Evolutionary conservation across 2,797 vertebrate species (phyloP).

Genomic region (Pangasius djambal): DNA sequence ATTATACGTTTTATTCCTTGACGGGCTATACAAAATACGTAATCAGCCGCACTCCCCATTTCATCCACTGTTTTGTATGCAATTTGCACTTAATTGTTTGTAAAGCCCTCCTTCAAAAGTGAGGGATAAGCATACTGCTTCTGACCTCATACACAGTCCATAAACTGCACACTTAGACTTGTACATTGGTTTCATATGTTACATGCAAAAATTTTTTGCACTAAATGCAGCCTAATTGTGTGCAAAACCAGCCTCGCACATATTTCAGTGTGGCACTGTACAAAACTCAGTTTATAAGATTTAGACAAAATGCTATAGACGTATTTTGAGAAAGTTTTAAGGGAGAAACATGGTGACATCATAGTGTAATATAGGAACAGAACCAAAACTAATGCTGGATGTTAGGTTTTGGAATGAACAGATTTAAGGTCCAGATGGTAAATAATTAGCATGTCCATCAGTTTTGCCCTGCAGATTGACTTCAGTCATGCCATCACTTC

Average conservation of each 20-base stretch:
- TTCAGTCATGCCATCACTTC: constrained; percentile 34
- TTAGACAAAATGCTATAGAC: not conserved
- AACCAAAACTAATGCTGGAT: not conserved
- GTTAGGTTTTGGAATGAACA: not conserved
- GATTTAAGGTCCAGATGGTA: constrained; percentile 29
- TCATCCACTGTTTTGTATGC: too few species aligned
- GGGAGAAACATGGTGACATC: not conserved
- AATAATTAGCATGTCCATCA: constrained; percentile 35
- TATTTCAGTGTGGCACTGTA: not conserved
- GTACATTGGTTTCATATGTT: not conserved
- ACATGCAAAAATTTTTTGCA: not conserved
- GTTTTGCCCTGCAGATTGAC: constrained; percentile 31
- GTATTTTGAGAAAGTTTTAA: not conserved
- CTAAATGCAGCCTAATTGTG: too few species aligned
- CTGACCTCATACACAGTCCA: not conserved
- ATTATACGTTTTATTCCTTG: too few species aligned
- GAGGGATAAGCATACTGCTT: not conserved
- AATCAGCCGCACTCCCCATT: too few species aligned
- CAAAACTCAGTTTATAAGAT: not conserved
- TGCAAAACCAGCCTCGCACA: not conserved
- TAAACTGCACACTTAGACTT: not conserved
- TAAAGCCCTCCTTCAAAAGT: not conserved
- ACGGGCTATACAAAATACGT: too few species aligned
- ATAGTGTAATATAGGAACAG: not conserved
- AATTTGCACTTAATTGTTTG: not conserved